Base-by-base conservation (phyloP, 2,888 invertebrate species). In the Xylophagus ater region DNA sequence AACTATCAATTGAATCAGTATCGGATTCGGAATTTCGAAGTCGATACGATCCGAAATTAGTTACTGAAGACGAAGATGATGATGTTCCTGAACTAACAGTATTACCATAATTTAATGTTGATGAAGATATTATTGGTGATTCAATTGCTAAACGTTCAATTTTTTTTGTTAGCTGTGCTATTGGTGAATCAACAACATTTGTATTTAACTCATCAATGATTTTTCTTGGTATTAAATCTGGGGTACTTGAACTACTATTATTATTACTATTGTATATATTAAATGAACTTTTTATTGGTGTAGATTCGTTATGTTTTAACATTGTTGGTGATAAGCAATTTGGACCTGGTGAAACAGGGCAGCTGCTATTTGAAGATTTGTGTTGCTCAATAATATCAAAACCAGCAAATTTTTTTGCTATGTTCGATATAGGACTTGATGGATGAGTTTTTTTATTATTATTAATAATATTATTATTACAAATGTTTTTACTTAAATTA, bases 161-260 rank as follows among this genome's bases (percentile, higher is more conserved):
- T 50, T 57, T 51, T 48, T 57, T 59, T 32, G 52, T 51, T n/a
- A 62, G 42, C 31, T 52, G 51, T n/a, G 56, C 50, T 20, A 60
- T 49, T 15, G 62, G 61, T 26, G 62, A 58, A 47, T 61, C 60
- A 23, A 47, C 47, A 12, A 42, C 32, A 6, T 26, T 32, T 12
- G 17, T 23, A 17, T 29, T 43, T 45, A 40, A 42, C 21, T 40
- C 28, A 17, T 46, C 49, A 33, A 50, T 40, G 41, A 54, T 53
- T 30, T 57, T 52, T 14, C 58, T 64, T 33, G 66, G 57, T 43
- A 70, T 67, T 37, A 70, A 59, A 53, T 71, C 71, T 9, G 70
- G 70, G 5, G 68, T 66, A 53, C 66, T 60, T 23, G 60, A 31
- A 24, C 37, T 37, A 7, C 18, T 14, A 9, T 15, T n/a, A 7